Percentiles rank a stretch among this genome's conserved stretches.
Evolutionary conservation across 2,888 invertebrate species (phyloP).

Genomic region (Conchocele bisecta): DNA sequence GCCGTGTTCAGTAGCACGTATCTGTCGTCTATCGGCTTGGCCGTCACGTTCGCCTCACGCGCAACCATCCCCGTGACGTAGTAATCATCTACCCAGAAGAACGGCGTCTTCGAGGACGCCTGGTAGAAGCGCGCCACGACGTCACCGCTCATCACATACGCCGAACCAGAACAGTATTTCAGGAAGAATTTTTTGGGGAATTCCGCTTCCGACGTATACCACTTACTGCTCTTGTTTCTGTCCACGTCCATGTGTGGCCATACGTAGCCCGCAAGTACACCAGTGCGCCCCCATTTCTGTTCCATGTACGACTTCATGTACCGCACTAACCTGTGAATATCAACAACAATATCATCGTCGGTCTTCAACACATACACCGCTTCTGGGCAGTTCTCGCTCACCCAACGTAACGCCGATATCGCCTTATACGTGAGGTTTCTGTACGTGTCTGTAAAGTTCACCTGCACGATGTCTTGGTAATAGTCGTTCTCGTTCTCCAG

Average conservation of each 20-base stretch:
- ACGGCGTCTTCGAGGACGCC: constrained; percentile 86
- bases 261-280: constrained; percentile 73
- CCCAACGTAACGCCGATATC: constrained; percentile 82
- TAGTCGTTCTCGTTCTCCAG: constrained; percentile 72
- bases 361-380: constrained; percentile 82
- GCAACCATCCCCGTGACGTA: constrained; percentile 91
- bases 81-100: constrained; percentile 96
- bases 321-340: constrained; percentile 82
- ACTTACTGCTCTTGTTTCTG: constrained; percentile 82
- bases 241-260: constrained; percentile 81
- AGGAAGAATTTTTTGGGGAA: constrained; percentile 81
- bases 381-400: constrained; percentile 77
- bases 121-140: constrained; percentile 86
- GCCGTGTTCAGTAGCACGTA: constrained; percentile 68
- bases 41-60: constrained; percentile 64
- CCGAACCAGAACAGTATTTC: constrained; percentile 83
- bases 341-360: constrained; percentile 83
- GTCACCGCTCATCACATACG: constrained; percentile 86
- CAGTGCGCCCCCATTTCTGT: constrained; percentile 58
- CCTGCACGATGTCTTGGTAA: constrained; percentile 80
- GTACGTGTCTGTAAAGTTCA: constrained; percentile 82
- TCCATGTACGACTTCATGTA: constrained; percentile 54
- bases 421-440: constrained; percentile 83
- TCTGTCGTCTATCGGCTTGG: constrained; percentile 69
- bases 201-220: constrained; percentile 81